Conservation (phyloP, 2,797 vertebrate genomes). For the Pogoniulus pusillus region DNA sequence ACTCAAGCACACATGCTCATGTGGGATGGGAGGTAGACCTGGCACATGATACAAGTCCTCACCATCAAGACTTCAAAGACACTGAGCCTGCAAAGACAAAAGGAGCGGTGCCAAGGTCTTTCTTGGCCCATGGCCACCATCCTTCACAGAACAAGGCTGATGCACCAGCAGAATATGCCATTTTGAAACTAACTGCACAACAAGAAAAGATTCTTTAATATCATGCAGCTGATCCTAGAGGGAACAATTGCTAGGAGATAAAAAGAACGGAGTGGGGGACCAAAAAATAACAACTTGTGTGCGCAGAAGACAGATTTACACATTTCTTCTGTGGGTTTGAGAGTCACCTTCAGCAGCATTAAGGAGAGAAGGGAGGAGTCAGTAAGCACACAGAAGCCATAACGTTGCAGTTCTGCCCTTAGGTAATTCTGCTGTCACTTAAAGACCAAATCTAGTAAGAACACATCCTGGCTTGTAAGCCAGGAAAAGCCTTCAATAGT, state of each 20-base stretch:
- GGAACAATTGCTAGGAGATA: conserved; percentile 65
- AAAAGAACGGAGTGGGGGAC: background rate
- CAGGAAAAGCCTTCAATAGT: conserved; percentile 22
- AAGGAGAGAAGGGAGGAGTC: conserved; percentile 24
- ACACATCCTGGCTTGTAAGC: background rate
- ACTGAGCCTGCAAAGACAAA: background rate
- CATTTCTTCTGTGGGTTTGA: conserved; percentile 43
- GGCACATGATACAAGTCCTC: background rate
- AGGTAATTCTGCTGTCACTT: background rate
- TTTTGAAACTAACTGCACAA: conserved; percentile 31
- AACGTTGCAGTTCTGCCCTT: background rate
- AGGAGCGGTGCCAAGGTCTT: background rate
- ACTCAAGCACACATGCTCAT: background rate
- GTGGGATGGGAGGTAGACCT: background rate
- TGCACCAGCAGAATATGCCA: background rate
- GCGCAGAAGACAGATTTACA: background rate
- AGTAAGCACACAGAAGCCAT: conserved; percentile 19
- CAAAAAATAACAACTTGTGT: background rate
- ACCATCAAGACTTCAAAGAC: background rate
- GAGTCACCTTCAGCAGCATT: conserved; percentile 69
- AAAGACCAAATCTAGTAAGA: conserved; percentile 1
- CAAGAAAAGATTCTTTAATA: conserved; percentile 51
- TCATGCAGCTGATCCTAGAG: conserved; percentile 24
- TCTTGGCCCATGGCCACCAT: background rate
- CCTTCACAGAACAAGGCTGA: background rate